These are phyloP conservation scores for Amblyopsis rosae DNA, from an alignment of 2,113 vertebrate genomes.

Conservation along the genomic window DNA sequence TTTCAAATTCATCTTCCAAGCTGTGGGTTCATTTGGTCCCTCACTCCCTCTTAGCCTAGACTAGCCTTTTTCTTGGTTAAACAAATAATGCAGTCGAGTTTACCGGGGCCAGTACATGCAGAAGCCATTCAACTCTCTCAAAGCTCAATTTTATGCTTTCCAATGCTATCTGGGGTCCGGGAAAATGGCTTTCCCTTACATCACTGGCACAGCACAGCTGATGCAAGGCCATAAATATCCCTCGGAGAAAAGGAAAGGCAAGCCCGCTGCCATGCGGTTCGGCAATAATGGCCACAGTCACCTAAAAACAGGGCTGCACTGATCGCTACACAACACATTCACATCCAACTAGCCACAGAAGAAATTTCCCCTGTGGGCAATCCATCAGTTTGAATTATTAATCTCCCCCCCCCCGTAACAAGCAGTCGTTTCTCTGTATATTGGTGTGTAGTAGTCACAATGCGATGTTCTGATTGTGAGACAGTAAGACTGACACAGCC, in stretches of 20 bases:
- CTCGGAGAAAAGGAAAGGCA: constrained; percentile 67
- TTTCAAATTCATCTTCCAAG: constrained; percentile 43
- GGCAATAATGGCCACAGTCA: constrained; percentile 41
- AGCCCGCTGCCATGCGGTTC: constrained; percentile 52
- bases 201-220: constrained; percentile 70
- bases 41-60: neutral
- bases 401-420: constrained; percentile 27
- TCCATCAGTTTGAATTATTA: constrained; percentile 65
- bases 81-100: constrained; percentile 37
- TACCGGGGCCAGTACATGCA: constrained; percentile 37
- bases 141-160: constrained; percentile 72
- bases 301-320: constrained; percentile 44
- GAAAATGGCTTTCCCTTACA: constrained; percentile 67
- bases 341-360: constrained; percentile 26
- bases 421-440: neutral
- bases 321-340: constrained; percentile 38
- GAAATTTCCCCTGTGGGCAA: constrained; percentile 36
- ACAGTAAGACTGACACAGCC: constrained; percentile 24
- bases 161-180: constrained; percentile 63
- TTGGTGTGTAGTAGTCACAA: neutral
- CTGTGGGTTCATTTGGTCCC: constrained; percentile 18
- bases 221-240: constrained; percentile 78
- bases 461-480: constrained; percentile 43
- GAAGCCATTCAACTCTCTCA: constrained; percentile 44
- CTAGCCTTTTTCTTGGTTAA: constrained; percentile 29